Conservation (phyloP, 2,113 vertebrate species). For the Ageneiosus marmoratus region DNA sequence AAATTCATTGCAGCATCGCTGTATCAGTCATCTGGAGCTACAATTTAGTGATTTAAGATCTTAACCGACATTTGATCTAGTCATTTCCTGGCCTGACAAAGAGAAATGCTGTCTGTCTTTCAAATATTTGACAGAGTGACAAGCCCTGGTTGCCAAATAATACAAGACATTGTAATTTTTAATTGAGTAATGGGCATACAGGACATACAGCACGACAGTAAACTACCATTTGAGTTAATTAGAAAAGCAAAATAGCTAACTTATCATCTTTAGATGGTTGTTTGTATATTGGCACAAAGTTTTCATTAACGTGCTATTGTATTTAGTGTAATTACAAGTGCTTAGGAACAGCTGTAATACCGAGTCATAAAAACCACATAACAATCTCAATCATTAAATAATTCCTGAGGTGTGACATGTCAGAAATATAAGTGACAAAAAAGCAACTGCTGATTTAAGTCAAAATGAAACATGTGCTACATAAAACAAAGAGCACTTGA, state of each 20-base stretch:
- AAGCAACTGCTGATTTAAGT: background rate
- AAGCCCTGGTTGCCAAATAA: conserved; percentile 21
- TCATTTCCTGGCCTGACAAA: conserved; percentile 10
- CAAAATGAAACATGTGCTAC: background rate
- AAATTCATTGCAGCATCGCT: conserved; percentile 43
- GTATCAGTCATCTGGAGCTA: conserved; percentile 36
- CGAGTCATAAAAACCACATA: background rate
- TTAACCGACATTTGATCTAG: conserved; percentile 40
- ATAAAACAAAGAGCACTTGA: background rate
- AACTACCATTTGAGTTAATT: conserved; percentile 15
- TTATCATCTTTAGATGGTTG: background rate
- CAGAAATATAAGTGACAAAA: background rate
- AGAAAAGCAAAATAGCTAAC: background rate
- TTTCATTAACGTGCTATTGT: background rate
- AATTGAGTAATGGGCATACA: conserved; percentile 5
- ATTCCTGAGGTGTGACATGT: background rate
- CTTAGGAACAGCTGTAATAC: background rate
- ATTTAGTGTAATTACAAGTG: background rate
- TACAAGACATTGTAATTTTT: background rate
- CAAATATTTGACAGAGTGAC: conserved; percentile 26
- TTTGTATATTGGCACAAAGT: background rate
- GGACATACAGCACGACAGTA: conserved; percentile 33
- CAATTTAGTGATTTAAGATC: conserved; percentile 46
- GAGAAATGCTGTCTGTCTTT: conserved; percentile 22
- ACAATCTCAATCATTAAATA: background rate